Base-by-base conservation (phyloP, 1,140 invertebrate species). In the Scaptomyza montana region DNA sequence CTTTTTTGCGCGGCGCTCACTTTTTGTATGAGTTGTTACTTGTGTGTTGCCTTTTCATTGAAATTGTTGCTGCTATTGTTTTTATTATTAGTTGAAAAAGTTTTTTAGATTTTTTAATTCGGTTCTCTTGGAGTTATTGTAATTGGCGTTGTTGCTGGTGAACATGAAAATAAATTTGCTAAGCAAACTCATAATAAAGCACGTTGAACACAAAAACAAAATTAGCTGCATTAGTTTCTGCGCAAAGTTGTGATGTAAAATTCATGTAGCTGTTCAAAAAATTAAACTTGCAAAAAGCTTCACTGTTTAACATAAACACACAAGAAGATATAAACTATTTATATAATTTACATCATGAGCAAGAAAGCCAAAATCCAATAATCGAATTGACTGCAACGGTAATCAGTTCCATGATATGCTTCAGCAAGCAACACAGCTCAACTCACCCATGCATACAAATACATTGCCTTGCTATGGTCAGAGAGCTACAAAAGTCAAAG, bases 1-100 rank as follows among this genome's bases (percentile, higher is more conserved):
- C 78, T 78, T 87, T 70, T 87, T 69, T 19, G 77, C 62, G 78
- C 57, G 13, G 50, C 16, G 19, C 7, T 56, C 10, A 56, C 8
- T 61, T 74, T 73, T 61, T 68, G 56, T 43, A 45, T 62, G 51
- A 56, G 36, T 60, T 62, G 55, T 41, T 56, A 28, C 25, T 62
- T 46, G 36, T 47, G 21, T 63, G 60, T 63, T 70, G 49, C 13
- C 46, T 39, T 69, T 61, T 64, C 46, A 54, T 64, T 65, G 41
- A 12, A 25, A 2, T 25, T 25, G 21, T 39, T 46, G 36, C 21
- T 59, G 36, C 36, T 69, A 3, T 51, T 43, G 47, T 46, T 51
- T 55, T 64, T 47, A 60, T 55, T 55, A 60, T 36, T 49, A 55
- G 56, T 56, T 16, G 54, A 8, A 68, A 69, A 74, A 74, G 43